Evolutionary conservation across 1,140 invertebrate genomes (phyloP), one percentile per base, ranked within the genome.

Genomic region (Pteromalus puparum): DNA sequence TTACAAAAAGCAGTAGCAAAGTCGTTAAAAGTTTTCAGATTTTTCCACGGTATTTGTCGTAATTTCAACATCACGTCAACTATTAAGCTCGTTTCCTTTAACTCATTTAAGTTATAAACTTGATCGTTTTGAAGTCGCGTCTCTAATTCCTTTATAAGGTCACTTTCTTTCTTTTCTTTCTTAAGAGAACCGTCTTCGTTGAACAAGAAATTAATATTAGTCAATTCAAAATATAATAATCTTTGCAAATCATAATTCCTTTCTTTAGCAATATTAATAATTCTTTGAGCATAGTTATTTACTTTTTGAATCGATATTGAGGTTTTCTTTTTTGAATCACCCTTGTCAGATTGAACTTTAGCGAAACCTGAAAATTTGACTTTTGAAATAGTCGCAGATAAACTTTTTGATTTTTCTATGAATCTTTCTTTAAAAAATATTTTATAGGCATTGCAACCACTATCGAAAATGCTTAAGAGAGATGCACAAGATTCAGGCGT

Each of bases 381-480:
- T 75, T 75, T 75, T 7, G 73, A 15, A 73, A 73, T 34, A 7
- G 42, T 76, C 1, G 15, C 42, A 46, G 74, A 76, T 48, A 76
- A 48, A 48, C 21, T 48, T 48, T 76, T 34, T 5, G 26, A 48
- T 61, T 48, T 61, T 26, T 77, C n/a, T 28, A 28, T 18, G 28
- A 77, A 77, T 28, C 42, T 13, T 38, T 77, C 48, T 0, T 28
- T 53, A 28, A 77, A 77, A 48, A 75, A 75, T 18, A 12, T 30
- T 38, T 42, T n/a, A 12, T 75, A 75, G 7, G 13, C 38, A 42
- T 75, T 46, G 46, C 30, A 42, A 75, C 73, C 38, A n/a, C 18
- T 75, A 1, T 42, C 6, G n/a, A 75, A 75, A 75, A 75, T 75
- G 21, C 18, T 75, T 13, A 75, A 75, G 21, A 75, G 38, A n/a